Conservation (phyloP, 2,888 invertebrate genomes). For the Drepana falcataria region DNA sequence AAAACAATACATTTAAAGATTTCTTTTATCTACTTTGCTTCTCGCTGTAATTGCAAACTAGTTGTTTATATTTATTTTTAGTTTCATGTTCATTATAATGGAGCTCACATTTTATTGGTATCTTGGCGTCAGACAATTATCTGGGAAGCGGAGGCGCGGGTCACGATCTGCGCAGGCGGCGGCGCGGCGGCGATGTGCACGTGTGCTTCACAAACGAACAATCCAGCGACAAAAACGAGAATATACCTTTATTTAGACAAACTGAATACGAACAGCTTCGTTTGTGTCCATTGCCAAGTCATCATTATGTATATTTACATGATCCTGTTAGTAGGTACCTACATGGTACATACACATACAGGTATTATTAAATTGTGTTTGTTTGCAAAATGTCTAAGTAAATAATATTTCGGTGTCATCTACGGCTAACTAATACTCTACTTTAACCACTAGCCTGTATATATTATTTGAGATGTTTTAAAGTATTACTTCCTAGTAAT, state of each 20-base stretch:
- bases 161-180: slow-evolving; percentile 34
- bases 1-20: too few relatives aligned
- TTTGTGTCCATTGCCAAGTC: too few relatives aligned
- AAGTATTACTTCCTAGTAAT: too few relatives aligned
- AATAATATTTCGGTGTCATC: too few relatives aligned
- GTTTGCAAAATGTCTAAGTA: too few relatives aligned
- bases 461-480: too few relatives aligned
- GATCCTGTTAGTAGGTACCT: too few relatives aligned
- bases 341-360: too few relatives aligned
- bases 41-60: not conserved
- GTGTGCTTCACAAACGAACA: slow-evolving; percentile 20
- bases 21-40: not conserved
- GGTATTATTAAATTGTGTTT: too few relatives aligned
- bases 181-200: slow-evolving; percentile 23
- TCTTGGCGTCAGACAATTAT: slow-evolving; percentile 8
- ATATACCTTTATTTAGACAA: not conserved
- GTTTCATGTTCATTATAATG: slow-evolving; percentile 1
- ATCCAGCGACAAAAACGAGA: slow-evolving; percentile 2
- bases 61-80: not conserved
- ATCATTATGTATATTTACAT: too few relatives aligned
- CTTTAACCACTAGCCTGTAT: too few relatives aligned
- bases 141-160: slow-evolving; percentile 23
- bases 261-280: not conserved
- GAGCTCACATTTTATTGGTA: not conserved
- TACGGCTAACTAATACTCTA: too few relatives aligned